These are phyloP conservation scores for Petromus typicus DNA, from an alignment of 2,113 vertebrate genomes.

Conservation along the genomic window DNA sequence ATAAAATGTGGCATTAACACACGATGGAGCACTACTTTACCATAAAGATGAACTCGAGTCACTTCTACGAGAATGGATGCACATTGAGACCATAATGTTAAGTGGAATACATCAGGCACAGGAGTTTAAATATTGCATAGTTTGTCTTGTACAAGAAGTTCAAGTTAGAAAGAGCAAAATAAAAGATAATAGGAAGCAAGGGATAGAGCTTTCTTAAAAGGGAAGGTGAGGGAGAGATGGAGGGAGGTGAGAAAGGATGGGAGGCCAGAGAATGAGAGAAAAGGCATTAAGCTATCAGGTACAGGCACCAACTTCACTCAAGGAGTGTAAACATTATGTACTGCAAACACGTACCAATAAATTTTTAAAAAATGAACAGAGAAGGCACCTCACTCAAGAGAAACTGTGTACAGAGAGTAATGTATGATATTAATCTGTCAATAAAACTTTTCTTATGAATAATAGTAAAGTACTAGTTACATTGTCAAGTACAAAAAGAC, in stretches of 20 bases:
- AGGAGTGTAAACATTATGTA: not conserved
- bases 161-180: not conserved
- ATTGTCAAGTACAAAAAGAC: not conserved
- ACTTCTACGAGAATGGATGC: not conserved
- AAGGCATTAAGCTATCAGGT: not conserved
- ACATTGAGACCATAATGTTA: not conserved
- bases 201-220: not conserved
- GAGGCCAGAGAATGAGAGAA: not conserved
- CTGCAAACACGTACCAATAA: not conserved
- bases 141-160: not conserved
- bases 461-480: slow-evolving; percentile 1
- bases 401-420: slow-evolving; percentile 50
- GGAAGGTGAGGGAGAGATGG: not conserved
- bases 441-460: slow-evolving; percentile 46
- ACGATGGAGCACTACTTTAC: not conserved
- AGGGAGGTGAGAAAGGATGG: not conserved
- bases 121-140: not conserved
- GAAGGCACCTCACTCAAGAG: slow-evolving; percentile 63
- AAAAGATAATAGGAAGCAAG: not conserved
- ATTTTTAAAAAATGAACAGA: slow-evolving; percentile 60
- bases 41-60: not conserved
- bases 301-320: not conserved
- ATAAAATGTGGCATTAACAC: not conserved
- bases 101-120: not conserved
- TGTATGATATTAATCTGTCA: slow-evolving; percentile 65